Evolutionary conservation across 2,888 invertebrate species (phyloP).

Genomic region (Cistogaster globosa): DNA sequence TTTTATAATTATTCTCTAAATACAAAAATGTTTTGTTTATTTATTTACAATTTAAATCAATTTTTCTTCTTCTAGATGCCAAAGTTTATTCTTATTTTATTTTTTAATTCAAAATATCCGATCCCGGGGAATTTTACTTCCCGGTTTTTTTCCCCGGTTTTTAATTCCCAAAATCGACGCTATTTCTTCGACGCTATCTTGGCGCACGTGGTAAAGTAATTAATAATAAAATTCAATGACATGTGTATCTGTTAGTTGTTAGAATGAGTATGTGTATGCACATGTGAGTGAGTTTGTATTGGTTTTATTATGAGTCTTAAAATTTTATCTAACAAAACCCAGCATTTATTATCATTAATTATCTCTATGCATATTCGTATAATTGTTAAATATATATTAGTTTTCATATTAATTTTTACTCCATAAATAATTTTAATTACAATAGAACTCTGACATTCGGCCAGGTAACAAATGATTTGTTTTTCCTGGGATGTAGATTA

Average conservation of each 20-base stretch:
- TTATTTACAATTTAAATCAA: no score
- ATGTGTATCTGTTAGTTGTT: conserved; percentile 7
- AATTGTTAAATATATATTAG: conserved; percentile 4
- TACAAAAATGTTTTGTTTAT: no score
- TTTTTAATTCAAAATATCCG: no score
- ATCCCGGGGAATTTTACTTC: no score
- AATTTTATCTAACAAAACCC: neutral
- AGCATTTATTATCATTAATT: conserved; percentile 39
- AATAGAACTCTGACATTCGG: conserved; percentile 7
- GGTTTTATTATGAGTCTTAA: conserved; percentile 31
- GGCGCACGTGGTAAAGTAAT: conserved; percentile 68
- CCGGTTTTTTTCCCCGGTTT: no score
- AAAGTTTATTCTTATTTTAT: no score
- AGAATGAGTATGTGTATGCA: neutral
- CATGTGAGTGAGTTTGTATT: neutral
- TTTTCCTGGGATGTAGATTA: neutral
- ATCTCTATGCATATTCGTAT: conserved; percentile 18
- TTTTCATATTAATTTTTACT: conserved; percentile 5
- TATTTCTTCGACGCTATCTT: no score
- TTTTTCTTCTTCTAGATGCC: no score
- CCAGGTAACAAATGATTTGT: conserved; percentile 38
- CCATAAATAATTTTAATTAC: conserved; percentile 44
- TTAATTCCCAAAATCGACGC: no score
- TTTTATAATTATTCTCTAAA: no score
- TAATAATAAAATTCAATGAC: conserved; percentile 65